Conservation (phyloP, 2,888 invertebrate genomes). For the Geotrupes spiniger region DNA sequence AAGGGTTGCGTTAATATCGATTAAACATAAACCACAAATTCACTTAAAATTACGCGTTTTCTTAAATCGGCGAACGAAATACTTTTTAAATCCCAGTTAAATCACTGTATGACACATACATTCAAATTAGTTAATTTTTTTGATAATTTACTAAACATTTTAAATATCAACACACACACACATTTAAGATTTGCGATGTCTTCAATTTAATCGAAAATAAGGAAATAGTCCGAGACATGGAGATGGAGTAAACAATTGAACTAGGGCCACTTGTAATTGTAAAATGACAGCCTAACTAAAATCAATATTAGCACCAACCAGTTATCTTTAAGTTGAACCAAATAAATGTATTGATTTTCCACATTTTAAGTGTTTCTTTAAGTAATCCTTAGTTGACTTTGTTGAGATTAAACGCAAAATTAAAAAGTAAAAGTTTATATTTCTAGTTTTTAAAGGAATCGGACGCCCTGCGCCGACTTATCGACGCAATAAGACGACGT, state of each 20-base stretch:
- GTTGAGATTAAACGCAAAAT: neutral
- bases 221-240: too few species aligned
- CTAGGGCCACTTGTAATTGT: constrained; percentile 23
- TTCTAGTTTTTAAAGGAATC: constrained; percentile 11
- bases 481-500: constrained; percentile 41
- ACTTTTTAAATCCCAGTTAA: too few species aligned
- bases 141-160: too few species aligned
- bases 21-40: too few species aligned
- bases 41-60: too few species aligned
- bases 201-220: too few species aligned
- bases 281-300: constrained; percentile 22
- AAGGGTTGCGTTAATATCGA: too few species aligned
- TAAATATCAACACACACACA: too few species aligned
- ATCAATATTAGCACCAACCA: constrained; percentile 23
- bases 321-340: constrained; percentile 17
- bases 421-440: neutral
- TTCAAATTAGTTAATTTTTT: too few species aligned
- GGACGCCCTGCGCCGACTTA: constrained; percentile 40
- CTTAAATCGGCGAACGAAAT: too few species aligned
- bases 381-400: constrained; percentile 1
- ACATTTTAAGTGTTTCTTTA: constrained; percentile 1
- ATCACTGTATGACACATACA: too few species aligned
- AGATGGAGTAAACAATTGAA: constrained; percentile 19
- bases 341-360: constrained; percentile 8
- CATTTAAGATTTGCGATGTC: too few species aligned